These are phyloP conservation scores for Cryptocheilus praepositus DNA, from an alignment of 2,888 invertebrate genomes.

Conservation along the genomic window DNA sequence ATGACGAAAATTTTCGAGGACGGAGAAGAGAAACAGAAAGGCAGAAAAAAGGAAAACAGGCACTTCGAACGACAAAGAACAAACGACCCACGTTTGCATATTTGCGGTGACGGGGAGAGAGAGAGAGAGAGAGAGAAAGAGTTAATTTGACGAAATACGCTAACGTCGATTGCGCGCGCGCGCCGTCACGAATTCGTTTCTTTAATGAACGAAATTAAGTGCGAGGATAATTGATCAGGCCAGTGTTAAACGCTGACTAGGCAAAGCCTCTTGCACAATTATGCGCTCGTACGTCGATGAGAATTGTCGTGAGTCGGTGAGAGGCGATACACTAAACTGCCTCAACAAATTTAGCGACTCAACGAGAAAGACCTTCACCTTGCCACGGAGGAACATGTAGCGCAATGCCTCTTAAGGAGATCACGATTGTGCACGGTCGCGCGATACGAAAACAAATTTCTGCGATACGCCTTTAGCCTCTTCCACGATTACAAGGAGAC, in stretches of 20 bases:
- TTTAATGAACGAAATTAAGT: not conserved
- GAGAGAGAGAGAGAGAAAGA: too few species aligned
- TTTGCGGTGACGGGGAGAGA: too few species aligned
- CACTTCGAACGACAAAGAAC: too few species aligned
- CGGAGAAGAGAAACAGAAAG: too few species aligned
- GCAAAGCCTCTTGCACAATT: too few species aligned
- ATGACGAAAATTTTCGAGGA: too few species aligned
- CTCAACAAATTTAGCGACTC: constrained; percentile 47
- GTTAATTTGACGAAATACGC: too few species aligned
- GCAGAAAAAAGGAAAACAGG: too few species aligned
- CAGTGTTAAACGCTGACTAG: too few species aligned
- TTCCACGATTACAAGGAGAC: too few species aligned
- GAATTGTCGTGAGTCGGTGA: constrained; percentile 24
- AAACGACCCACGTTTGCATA: too few species aligned
- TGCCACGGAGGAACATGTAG: constrained; percentile 23
- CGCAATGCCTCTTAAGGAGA: constrained; percentile 24
- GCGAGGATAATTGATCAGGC: not conserved
- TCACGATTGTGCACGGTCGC: constrained; percentile 5
- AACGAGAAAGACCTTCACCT: constrained; percentile 46
- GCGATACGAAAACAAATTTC: constrained; percentile 33
- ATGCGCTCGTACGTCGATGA: not conserved
- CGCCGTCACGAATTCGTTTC: not conserved
- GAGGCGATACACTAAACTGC: constrained; percentile 36
- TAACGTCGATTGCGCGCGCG: too few species aligned
- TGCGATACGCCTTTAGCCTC: constrained; percentile 14